Evolutionary conservation across 2,797 vertebrate genomes (phyloP).

Genomic region (Malurus leucopterus): DNA sequence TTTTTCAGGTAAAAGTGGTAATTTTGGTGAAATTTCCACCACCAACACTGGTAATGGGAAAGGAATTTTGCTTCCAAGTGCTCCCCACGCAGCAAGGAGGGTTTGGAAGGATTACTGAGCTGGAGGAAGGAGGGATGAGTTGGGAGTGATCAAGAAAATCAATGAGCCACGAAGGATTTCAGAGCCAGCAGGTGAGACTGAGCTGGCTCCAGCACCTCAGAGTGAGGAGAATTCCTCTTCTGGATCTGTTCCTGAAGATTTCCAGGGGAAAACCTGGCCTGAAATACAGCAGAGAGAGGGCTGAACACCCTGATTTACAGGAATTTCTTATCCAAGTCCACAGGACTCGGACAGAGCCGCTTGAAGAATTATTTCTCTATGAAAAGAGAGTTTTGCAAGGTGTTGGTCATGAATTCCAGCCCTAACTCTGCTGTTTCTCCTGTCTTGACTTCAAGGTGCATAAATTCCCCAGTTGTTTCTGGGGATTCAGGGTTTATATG

Average conservation of each 20-base stretch:
- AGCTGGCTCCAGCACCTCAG: neutral
- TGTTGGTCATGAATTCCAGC: neutral
- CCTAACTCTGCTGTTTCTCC: neutral
- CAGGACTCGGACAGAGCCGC: fast-evolving
- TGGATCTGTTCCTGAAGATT: neutral
- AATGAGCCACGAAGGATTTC: neutral
- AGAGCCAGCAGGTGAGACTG: neutral
- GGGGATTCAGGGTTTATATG: neutral
- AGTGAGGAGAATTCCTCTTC: neutral
- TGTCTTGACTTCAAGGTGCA: neutral
- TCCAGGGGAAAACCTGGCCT: neutral
- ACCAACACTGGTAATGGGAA: neutral
- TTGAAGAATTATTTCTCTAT: neutral
- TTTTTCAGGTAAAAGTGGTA: neutral
- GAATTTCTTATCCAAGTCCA: neutral
- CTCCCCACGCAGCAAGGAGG: neutral
- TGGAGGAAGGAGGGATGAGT: neutral
- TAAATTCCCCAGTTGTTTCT: neutral
- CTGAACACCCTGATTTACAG: neutral
- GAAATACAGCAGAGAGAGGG: no score
- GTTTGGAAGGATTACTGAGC: neutral
- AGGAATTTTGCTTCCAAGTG: neutral
- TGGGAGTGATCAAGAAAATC: neutral
- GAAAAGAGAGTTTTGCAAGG: neutral
- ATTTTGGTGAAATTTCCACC: neutral